Conservation (phyloP, 2,888 invertebrate genomes). For the Unio pictorum region DNA sequence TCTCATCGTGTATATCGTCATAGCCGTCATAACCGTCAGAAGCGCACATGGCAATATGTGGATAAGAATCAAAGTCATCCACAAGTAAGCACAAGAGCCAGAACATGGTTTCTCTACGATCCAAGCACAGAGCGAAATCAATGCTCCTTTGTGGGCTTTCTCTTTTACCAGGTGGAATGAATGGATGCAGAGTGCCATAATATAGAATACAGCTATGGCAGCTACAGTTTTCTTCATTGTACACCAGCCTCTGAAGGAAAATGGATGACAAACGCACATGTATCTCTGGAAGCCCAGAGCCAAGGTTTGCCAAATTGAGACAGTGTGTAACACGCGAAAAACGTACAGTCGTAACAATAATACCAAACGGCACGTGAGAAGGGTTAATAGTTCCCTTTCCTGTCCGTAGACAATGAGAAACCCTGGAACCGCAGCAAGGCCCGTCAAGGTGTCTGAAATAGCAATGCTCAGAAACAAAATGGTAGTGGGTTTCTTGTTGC, state of each 20-base stretch:
- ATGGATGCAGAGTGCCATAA: conserved; percentile 26
- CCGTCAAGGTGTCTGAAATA: conserved; percentile 24
- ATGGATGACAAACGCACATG: conserved; percentile 46
- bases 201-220: conserved; percentile 25
- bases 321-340: conserved; percentile 36
- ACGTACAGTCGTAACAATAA: conserved; percentile 24
- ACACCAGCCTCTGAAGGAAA: conserved; percentile 31
- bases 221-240: conserved; percentile 37
- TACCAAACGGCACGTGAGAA: conserved; percentile 12
- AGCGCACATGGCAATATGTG: conserved; percentile 19
- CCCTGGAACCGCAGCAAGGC: conserved; percentile 20
- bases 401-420: conserved; percentile 18
- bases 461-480: conserved; percentile 28
- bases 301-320: conserved; percentile 45
- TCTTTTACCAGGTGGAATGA: conserved; percentile 21
- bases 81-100: conserved; percentile 25
- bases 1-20: conserved; percentile 16
- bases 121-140: conserved; percentile 15
- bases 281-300: conserved; percentile 37
- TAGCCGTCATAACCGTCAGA: conserved; percentile 16
- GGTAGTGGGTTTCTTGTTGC: conserved; percentile 17
- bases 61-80: conserved; percentile 20
- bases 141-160: conserved; percentile 1
- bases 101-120: conserved; percentile 16
- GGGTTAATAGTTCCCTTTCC: conserved; percentile 1